phyloP scores from a whole-genome alignment of 64 coral and sea anemone genomes.

The Actinia tenebrosa region DNA sequence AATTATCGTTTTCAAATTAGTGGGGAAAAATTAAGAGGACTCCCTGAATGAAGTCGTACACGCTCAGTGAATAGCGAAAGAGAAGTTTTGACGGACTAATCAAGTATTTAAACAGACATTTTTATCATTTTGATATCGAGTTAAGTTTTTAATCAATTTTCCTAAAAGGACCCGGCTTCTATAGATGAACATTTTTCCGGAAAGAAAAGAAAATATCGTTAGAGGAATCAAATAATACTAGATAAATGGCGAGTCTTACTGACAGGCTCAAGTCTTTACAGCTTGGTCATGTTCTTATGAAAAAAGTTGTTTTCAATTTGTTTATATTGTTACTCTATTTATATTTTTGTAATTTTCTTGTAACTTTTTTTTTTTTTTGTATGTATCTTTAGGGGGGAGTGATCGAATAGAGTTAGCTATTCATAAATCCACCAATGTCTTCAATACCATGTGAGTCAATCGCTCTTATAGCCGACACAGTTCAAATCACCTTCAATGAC shows the following conservation, averaged over 20 bases:
- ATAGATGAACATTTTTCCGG: conserved; percentile 18
- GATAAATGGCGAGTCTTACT: background rate
- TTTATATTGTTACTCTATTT: background rate
- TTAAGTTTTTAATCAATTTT: conserved; percentile 17
- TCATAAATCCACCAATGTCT: background rate
- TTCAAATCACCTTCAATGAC: conserved; percentile 20
- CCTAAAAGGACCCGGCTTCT: conserved; percentile 5
- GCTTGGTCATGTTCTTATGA: background rate
- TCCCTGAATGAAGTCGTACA: background rate
- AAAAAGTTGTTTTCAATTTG: background rate
- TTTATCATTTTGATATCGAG: conserved; percentile 22
- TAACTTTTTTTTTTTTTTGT: background rate
- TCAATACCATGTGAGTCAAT: background rate
- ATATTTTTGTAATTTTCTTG: background rate
- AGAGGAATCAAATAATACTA: conserved; percentile 12
- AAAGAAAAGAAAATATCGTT: conserved; percentile 2
- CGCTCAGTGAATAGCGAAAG: conserved; percentile 3
- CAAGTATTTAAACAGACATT: conserved; percentile 8
- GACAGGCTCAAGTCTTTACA: background rate
- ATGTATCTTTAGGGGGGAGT: conserved; percentile 5
- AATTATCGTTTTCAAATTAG: conserved; percentile 16
- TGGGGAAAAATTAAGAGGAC: background rate
- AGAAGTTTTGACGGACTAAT: background rate
- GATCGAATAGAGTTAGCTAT: background rate
- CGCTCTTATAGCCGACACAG: background rate